phyloP scores from a whole-genome alignment of 1,140 invertebrate genomes.

The Littorina saxatilis region DNA sequence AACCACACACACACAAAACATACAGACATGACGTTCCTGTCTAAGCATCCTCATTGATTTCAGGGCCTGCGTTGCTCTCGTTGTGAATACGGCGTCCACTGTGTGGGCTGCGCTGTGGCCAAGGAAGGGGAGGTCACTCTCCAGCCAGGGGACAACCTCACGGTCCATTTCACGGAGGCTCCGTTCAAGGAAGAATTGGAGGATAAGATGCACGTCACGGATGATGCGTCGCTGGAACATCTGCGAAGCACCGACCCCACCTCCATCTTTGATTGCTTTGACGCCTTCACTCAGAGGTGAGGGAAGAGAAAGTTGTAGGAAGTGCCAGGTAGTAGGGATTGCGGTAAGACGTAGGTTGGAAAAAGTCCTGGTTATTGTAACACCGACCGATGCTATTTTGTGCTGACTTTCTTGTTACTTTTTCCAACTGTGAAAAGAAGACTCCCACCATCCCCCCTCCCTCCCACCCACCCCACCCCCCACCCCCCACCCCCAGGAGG shows the following conservation, averaged over 20 bases:
- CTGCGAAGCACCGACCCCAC: constrained; percentile 77
- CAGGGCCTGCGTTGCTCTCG: constrained; percentile 82
- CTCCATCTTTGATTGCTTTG: constrained; percentile 82
- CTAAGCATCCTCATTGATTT: too few relatives aligned
- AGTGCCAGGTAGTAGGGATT: too few relatives aligned
- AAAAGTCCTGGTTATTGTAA: too few relatives aligned
- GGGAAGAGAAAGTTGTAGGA: neutral
- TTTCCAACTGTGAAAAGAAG: too few relatives aligned
- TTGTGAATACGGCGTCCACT: constrained; percentile 80
- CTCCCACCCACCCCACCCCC: too few relatives aligned
- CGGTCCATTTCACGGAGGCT: constrained; percentile 76
- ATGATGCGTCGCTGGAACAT: constrained; percentile 73
- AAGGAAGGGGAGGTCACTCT: constrained; percentile 77
- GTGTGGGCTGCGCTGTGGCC: constrained; percentile 81
- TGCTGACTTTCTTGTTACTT: neutral
- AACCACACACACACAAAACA: too few relatives aligned
- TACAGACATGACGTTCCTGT: too few relatives aligned
- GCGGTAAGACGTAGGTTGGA: too few relatives aligned
- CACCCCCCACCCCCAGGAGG: too few relatives aligned
- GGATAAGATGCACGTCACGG: constrained; percentile 36
- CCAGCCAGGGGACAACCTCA: constrained; percentile 80
- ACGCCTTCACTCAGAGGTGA: constrained; percentile 82
- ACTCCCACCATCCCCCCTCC: too few relatives aligned
- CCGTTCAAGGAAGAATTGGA: constrained; percentile 49
- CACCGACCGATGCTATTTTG: too few relatives aligned